These are phyloP conservation scores for Parauchenoglanis ngamensis DNA, from an alignment of 2,797 vertebrate species.

Conservation along the genomic window DNA sequence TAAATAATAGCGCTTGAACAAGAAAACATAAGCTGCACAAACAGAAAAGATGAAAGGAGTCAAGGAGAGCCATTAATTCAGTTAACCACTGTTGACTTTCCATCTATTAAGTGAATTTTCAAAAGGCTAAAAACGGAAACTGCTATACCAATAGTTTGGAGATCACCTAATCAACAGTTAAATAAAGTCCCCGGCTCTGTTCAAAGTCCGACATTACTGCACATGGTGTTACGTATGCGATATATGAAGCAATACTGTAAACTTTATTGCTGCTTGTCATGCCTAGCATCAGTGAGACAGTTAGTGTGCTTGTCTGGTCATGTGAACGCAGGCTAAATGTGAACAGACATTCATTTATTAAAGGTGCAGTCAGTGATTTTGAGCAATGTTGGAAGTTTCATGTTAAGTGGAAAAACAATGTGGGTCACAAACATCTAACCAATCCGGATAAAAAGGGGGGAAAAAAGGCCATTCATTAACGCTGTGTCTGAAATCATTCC, in stretches of 20 bases:
- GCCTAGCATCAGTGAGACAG: not conserved
- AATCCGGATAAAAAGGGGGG: not conserved
- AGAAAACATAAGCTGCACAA: not conserved
- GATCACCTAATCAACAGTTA: not conserved
- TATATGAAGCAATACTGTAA: not conserved
- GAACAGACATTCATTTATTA: not conserved
- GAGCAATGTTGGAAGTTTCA: not conserved
- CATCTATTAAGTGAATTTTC: not conserved
- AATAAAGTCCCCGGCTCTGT: not conserved
- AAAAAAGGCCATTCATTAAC: not conserved
- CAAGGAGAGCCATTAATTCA: not conserved
- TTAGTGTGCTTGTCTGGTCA: not conserved
- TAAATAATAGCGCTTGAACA: not conserved
- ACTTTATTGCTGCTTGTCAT: not conserved
- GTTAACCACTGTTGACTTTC: not conserved
- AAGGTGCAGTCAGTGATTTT: not conserved
- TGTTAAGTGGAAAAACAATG: not conserved
- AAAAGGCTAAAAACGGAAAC: not conserved
- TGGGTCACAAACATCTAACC: not conserved
- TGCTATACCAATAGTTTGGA: not conserved
- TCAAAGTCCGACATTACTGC: not conserved
- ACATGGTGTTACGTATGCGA: not conserved
- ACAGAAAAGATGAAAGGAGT: not conserved
- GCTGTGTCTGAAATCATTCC: not conserved
- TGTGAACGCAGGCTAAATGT: not conserved